These are phyloP conservation scores for Seira sanloemensis DNA, from an alignment of 2,888 invertebrate genomes.

Conservation along the genomic window DNA sequence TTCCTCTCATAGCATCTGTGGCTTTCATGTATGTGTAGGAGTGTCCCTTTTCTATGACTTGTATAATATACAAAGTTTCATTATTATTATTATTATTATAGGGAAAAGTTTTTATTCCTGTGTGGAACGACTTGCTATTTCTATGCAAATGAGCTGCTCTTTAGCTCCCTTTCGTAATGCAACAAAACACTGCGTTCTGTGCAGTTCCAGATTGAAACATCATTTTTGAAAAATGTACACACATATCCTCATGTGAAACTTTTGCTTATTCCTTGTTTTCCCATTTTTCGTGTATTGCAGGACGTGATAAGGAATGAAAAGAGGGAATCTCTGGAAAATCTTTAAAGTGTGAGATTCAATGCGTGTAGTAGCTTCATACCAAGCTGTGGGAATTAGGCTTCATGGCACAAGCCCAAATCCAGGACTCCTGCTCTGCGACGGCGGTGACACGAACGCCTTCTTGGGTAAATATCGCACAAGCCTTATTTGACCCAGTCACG, in stretches of 20 bases:
- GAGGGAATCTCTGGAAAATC: too few species aligned
- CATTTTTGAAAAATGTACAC: neutral
- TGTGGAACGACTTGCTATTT: constrained; percentile 37
- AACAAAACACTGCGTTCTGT: neutral
- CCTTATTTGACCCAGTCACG: constrained; percentile 87
- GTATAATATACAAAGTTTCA: neutral
- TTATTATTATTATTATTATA: neutral
- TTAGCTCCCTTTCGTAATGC: constrained; percentile 17
- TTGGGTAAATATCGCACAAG: constrained; percentile 86
- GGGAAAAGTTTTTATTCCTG: constrained; percentile 1
- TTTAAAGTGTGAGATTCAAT: too few species aligned
- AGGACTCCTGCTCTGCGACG: constrained; percentile 86
- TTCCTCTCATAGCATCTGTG: too few species aligned
- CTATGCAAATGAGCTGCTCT: constrained; percentile 35
- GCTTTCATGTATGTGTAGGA: too few species aligned
- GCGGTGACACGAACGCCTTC: constrained; percentile 87
- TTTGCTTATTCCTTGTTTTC: neutral
- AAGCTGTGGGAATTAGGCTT: constrained; percentile 85
- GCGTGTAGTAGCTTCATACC: constrained; percentile 77
- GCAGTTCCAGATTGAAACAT: constrained; percentile 2
- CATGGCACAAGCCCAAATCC: constrained; percentile 91
- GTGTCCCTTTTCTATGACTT: neutral
- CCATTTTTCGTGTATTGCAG: neutral
- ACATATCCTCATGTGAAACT: neutral
- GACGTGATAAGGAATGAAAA: neutral